Conservation (phyloP, 2,888 invertebrate species). For the Campoplex nolae region DNA sequence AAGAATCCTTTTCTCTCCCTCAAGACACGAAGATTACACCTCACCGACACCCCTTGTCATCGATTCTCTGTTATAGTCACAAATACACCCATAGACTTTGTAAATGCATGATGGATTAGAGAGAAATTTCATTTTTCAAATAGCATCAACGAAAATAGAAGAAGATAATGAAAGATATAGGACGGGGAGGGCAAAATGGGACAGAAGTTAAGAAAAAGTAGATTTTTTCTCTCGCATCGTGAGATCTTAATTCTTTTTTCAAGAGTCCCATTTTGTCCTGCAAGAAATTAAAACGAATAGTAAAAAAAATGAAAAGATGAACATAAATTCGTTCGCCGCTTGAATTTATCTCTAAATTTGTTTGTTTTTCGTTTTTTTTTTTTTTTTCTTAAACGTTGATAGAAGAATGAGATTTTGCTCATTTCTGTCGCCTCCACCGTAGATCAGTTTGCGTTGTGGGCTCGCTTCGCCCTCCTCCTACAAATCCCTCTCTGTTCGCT, state of each 20-base stretch:
- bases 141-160: background rate
- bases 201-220: background rate
- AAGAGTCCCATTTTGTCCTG: background rate
- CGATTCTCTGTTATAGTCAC: slow-evolving; percentile 36
- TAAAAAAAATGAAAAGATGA: background rate
- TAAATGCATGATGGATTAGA: slow-evolving; percentile 23
- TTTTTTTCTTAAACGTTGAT: background rate
- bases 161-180: background rate
- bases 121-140: slow-evolving; percentile 21
- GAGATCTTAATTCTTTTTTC: background rate
- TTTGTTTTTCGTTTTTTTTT: background rate
- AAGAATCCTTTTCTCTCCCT: slow-evolving; percentile 21
- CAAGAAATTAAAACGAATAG: background rate
- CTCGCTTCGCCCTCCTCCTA: slow-evolving; percentile 44
- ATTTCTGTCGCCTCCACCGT: slow-evolving; percentile 35
- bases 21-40: slow-evolving; percentile 38
- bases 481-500: slow-evolving; percentile 10
- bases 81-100: background rate
- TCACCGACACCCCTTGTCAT: slow-evolving; percentile 6
- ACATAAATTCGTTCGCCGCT: background rate
- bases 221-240: background rate
- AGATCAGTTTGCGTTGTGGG: slow-evolving; percentile 54
- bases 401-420: slow-evolving; percentile 33
- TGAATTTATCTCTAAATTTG: background rate
- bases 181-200: background rate